A percentile compares a stretch with the other conserved stretches of the same genome.
Evolutionary conservation across 2,888 invertebrate species (phyloP).

Genomic region (Campoplex nolae): DNA sequence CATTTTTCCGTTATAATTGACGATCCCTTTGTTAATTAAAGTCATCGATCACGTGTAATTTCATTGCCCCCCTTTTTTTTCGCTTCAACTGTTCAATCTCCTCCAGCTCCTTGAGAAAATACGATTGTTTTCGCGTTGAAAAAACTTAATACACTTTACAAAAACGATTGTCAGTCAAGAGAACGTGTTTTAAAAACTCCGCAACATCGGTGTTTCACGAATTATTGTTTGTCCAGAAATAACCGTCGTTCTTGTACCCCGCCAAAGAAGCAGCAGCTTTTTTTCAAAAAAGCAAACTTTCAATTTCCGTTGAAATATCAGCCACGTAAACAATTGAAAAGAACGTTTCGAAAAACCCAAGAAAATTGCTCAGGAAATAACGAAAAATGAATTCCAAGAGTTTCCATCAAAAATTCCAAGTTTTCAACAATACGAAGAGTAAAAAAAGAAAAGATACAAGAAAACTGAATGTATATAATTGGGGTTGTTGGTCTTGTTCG

Average conservation of each 20-base stretch:
- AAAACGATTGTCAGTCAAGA: no score
- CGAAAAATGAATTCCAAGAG: background rate
- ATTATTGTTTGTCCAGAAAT: background rate
- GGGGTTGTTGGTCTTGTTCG: constrained; percentile 10
- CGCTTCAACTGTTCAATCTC: background rate
- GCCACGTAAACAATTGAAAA: no score
- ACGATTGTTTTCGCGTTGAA: background rate
- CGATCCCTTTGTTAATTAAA: background rate
- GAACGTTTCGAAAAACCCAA: background rate
- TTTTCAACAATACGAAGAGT: background rate
- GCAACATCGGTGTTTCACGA: background rate
- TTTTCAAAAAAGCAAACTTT: background rate
- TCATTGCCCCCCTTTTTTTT: background rate
- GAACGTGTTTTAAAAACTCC: background rate
- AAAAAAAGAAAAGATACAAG: background rate
- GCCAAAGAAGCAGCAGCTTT: no score
- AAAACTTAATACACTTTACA: background rate
- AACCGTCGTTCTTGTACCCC: background rate
- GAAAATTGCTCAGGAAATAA: background rate
- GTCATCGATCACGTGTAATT: background rate
- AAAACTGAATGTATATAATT: constrained; percentile 32
- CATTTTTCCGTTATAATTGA: constrained; percentile 38
- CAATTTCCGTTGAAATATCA: background rate
- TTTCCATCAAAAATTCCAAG: background rate
- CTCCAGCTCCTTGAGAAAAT: background rate